phyloP scores from a whole-genome alignment of 2,797 vertebrate genomes.

The Adrianichthys oophorus region DNA sequence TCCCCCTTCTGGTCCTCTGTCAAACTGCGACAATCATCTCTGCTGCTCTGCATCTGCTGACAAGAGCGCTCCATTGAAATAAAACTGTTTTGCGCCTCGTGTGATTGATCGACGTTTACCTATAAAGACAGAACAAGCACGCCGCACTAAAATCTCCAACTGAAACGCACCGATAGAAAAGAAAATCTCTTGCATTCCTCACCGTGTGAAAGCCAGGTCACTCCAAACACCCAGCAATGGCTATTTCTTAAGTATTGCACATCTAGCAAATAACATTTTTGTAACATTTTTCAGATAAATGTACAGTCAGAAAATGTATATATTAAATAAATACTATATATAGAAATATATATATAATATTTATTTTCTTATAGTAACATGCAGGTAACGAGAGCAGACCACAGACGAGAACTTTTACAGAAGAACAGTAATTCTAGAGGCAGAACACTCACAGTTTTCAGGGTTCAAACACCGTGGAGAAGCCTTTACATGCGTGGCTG shows the following conservation, averaged over 20 bases:
- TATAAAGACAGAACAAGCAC: constrained; percentile 11
- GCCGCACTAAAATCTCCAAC: constrained; percentile 32
- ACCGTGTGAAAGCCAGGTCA: constrained; percentile 56
- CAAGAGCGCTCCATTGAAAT: too few relatives aligned
- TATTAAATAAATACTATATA: constrained; percentile 79
- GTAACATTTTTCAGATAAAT: constrained; percentile 71
- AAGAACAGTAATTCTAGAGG: constrained; percentile 63
- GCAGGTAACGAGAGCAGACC: constrained; percentile 79
- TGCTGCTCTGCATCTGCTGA: too few relatives aligned
- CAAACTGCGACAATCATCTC: too few relatives aligned
- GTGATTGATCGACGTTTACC: too few relatives aligned
- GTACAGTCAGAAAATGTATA: constrained; percentile 76
- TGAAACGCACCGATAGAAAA: constrained; percentile 10
- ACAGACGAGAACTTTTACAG: constrained; percentile 76
- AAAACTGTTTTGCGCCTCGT: too few relatives aligned
- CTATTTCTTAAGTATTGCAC: constrained; percentile 78
- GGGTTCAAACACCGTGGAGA: constrained; percentile 54
- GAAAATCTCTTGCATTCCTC: constrained; percentile 55
- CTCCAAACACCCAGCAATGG: constrained; percentile 52
- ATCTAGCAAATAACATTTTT: constrained; percentile 78
- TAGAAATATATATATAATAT: constrained; percentile 75
- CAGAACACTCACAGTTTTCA: constrained; percentile 68
- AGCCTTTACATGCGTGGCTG: constrained; percentile 68
- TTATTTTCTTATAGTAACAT: constrained; percentile 76
- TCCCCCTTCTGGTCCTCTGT: too few relatives aligned